Percentiles rank a stretch among this genome's conserved stretches.
phyloP scores from a whole-genome alignment of 1,140 invertebrate species.

The Neuroterus valhalla region DNA sequence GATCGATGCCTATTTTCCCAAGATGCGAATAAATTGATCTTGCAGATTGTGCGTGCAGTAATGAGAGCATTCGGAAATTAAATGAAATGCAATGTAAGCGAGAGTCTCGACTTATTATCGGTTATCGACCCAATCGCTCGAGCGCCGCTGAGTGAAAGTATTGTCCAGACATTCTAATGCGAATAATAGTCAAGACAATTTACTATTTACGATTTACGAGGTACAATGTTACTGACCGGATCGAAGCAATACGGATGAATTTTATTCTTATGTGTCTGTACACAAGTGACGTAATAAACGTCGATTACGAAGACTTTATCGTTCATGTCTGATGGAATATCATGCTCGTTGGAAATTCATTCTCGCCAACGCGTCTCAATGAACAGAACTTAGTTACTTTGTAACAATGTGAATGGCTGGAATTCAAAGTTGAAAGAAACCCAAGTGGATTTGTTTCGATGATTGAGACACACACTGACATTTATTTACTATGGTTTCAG shows the following conservation, averaged over 20 bases:
- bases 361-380: constrained; percentile 43
- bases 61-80: constrained; percentile 3
- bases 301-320: constrained; percentile 9
- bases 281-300: constrained; percentile 21
- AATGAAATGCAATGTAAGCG: background rate
- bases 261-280: constrained; percentile 20
- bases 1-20: background rate
- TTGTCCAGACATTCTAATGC: constrained; percentile 12
- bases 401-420: background rate
- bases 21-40: background rate
- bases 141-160: constrained; percentile 31
- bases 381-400: constrained; percentile 1
- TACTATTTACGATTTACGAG: constrained; percentile 19
- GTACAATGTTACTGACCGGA: constrained; percentile 35
- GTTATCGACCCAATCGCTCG: constrained; percentile 42
- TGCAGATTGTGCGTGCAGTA: constrained; percentile 5
- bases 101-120: constrained; percentile 44
- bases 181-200: constrained; percentile 17
- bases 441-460: background rate
- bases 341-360: constrained; percentile 31
- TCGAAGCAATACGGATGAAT: constrained; percentile 19
- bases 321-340: background rate
- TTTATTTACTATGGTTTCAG: background rate
- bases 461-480: background rate
- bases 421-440: background rate